A percentile compares a stretch with the other conserved stretches of the same genome.
These are phyloP conservation scores for Sphinx pinastri DNA, from an alignment of 2,888 invertebrate genomes.

Conservation along the genomic window DNA sequence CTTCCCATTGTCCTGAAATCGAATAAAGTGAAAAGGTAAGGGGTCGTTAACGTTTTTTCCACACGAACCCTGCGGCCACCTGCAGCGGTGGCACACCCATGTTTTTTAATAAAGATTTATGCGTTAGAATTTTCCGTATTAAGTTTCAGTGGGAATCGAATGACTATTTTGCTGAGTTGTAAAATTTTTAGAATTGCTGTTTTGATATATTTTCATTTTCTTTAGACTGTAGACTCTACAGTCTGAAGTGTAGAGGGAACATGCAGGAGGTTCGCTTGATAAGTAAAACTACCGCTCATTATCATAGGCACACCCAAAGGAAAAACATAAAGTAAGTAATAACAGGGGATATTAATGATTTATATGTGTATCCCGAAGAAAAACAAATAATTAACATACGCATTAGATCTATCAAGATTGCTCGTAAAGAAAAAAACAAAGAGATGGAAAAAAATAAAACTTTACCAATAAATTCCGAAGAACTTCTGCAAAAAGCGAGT, in stretches of 20 bases:
- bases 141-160: neutral
- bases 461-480: slow-evolving; percentile 5
- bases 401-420: neutral
- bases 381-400: too few species aligned
- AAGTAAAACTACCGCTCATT: too few species aligned
- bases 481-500: neutral
- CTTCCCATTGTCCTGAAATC: slow-evolving; percentile 1
- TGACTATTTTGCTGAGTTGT: slow-evolving; percentile 2
- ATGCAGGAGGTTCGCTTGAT: too few species aligned
- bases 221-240: too few species aligned
- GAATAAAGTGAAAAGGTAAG: slow-evolving; percentile 34
- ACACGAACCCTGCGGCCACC: slow-evolving; percentile 38
- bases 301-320: too few species aligned
- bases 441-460: neutral
- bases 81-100: slow-evolving; percentile 39
- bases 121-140: neutral
- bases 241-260: too few species aligned
- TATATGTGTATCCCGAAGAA: too few species aligned
- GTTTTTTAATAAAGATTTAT: slow-evolving; percentile 38
- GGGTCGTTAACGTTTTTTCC: slow-evolving; percentile 46
- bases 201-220: too few species aligned
- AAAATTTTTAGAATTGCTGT: neutral
- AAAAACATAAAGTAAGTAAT: too few species aligned
- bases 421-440: neutral
- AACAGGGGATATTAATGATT: too few species aligned